Base-by-base conservation (phyloP, 2,888 invertebrate genomes). In the Diarsia dahlii region DNA sequence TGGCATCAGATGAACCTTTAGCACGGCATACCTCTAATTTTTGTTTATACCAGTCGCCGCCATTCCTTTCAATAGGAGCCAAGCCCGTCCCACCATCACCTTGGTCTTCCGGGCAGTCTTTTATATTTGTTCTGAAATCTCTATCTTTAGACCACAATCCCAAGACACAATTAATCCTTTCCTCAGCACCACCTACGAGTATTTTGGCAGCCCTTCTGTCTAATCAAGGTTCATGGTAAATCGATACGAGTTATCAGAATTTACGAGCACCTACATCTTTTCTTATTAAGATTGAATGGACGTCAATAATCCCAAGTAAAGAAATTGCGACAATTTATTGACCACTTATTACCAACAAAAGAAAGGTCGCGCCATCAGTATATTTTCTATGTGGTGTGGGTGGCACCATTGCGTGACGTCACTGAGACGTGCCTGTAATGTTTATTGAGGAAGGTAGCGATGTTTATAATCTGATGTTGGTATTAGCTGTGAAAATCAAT, bases 271-370 rank as follows among this genome's bases (percentile, higher is more conserved):
- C 85, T 84, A 87, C 78, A 78, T 85, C 81, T 82, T 85, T 88
- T 88, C 84, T 87, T 88, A 88, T 88, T 88, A 88, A 88, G 84
- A 87, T 84, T 84, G 85, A 86, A 86, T 82, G 70, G 80, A 70
- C 80, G 77, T 82, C 85, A 88, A 87, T 87, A 84, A 84, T 82
- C 80, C 76, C 68, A 78, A 84, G 78, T 81, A 78, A 83, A 87
- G 82, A 85, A 85, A 86, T 86, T 83, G 85, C 84, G 86, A 86
- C 85, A 84, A 85, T 87, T 88, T 88, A 86, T 87, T 87, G 84
- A 85, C 89, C 88, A 85, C 82, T 86, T 87, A 85, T 86, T 86
- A 84, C 81, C 64, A 78, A 84, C 85, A 84, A 85, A 87, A 84
- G 85, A 89, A 87, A 84, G 85, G 86, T 87, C 84, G 77, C 84